A percentile compares a stretch with the other conserved stretches of the same genome.
These are phyloP conservation scores for Cavia porcellus DNA, from an alignment of 2,113 vertebrate species.

Conservation along the genomic window DNA sequence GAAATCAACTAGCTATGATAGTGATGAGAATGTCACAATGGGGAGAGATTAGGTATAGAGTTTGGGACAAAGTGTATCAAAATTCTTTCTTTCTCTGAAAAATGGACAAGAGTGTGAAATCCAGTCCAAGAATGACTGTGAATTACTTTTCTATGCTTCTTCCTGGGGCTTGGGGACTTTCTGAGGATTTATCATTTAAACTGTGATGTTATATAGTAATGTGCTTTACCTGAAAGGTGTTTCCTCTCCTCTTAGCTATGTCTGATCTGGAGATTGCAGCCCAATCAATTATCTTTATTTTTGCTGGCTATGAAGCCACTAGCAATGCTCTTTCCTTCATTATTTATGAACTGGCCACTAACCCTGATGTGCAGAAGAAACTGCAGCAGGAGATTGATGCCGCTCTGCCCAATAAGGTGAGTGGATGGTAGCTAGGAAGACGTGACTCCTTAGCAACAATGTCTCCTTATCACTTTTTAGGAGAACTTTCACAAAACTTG, in stretches of 20 bases:
- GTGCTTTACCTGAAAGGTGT: neutral
- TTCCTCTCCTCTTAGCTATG: slow-evolving; percentile 46
- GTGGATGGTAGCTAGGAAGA: neutral
- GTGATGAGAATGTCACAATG: neutral
- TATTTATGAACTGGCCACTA: slow-evolving; percentile 56
- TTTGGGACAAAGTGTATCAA: neutral
- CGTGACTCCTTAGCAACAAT: neutral
- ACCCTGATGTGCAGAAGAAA: slow-evolving; percentile 71
- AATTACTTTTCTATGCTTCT: neutral
- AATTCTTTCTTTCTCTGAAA: neutral
- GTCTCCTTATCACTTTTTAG: neutral
- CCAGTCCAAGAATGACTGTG: neutral
- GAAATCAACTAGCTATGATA: neutral
- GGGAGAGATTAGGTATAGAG: neutral
- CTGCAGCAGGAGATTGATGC: slow-evolving; percentile 69
- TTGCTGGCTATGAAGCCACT: slow-evolving; percentile 73
- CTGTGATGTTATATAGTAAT: neutral
- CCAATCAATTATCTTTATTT: slow-evolving; percentile 69
- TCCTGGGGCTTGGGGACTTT: neutral
- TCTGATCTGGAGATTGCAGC: slow-evolving; percentile 62
- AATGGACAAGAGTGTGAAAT: neutral
- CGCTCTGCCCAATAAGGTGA: slow-evolving; percentile 64
- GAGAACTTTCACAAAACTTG: neutral
- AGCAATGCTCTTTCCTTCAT: slow-evolving; percentile 57
- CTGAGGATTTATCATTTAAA: neutral